A percentile compares a stretch with the other conserved stretches of the same genome.
Evolutionary conservation across 2,113 vertebrate genomes (phyloP).

Genomic region (Conger conger): DNA sequence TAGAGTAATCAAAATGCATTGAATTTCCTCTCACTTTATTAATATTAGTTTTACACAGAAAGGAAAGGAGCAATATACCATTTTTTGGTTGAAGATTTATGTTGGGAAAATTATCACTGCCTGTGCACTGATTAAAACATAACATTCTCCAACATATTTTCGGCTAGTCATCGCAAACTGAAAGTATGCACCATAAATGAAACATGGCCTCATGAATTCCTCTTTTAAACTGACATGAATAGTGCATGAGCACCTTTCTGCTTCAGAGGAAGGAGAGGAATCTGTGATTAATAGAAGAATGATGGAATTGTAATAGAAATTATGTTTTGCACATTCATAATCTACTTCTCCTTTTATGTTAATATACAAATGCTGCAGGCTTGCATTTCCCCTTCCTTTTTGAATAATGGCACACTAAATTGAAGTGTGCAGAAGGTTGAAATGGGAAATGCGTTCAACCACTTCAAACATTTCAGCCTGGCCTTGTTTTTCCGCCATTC

Average conservation of each 20-base stretch:
- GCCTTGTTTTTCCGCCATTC: slow-evolving; percentile 39
- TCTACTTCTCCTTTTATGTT: slow-evolving; percentile 66
- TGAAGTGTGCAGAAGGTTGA: slow-evolving; percentile 54
- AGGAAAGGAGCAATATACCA: slow-evolving; percentile 42
- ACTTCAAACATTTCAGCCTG: slow-evolving; percentile 50
- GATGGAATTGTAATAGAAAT: slow-evolving; percentile 72
- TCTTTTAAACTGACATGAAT: slow-evolving; percentile 61
- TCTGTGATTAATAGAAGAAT: slow-evolving; percentile 73
- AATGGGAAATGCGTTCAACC: slow-evolving; percentile 51
- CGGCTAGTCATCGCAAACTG: slow-evolving; percentile 38
- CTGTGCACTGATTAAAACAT: slow-evolving; percentile 53
- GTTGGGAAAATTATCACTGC: slow-evolving; percentile 50
- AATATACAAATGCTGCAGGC: slow-evolving; percentile 67
- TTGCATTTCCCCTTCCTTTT: slow-evolving; percentile 66
- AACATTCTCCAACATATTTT: slow-evolving; percentile 39
- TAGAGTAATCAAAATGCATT: slow-evolving; percentile 77
- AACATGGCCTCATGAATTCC: slow-evolving; percentile 56
- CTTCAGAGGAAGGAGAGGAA: slow-evolving; percentile 59
- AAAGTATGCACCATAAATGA: slow-evolving; percentile 53
- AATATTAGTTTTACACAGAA: slow-evolving; percentile 62
- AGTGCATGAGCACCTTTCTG: slow-evolving; percentile 66
- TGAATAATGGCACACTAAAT: slow-evolving; percentile 69
- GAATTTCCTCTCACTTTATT: slow-evolving; percentile 64
- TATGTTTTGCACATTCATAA: slow-evolving; percentile 69
- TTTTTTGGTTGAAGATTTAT: slow-evolving; percentile 46